Evolutionary conservation across 2,113 vertebrate species (phyloP).

Genomic region (Myocastor coypus): DNA sequence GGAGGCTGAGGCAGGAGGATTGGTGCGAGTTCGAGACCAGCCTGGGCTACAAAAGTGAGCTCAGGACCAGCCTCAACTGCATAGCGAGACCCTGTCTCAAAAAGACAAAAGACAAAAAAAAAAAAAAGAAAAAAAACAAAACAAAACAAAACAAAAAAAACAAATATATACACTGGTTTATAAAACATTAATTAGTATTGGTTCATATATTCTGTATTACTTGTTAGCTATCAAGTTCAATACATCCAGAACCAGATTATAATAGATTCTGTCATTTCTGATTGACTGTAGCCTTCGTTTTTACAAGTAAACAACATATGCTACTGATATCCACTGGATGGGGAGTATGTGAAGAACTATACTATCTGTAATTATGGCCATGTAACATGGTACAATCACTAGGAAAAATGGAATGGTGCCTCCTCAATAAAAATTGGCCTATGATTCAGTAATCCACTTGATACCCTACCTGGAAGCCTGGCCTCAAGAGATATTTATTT

Average conservation of each 20-base stretch:
- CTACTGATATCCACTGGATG: background rate
- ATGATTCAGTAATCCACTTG: background rate
- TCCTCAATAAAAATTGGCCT: conserved; percentile 3
- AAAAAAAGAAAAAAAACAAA: too few species aligned
- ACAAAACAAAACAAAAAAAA: too few species aligned
- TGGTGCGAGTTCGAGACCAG: too few species aligned
- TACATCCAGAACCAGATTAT: conserved; percentile 49
- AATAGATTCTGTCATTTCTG: conserved; percentile 48
- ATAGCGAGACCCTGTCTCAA: too few species aligned
- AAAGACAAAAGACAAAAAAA: too few species aligned
- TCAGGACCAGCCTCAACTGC: too few species aligned
- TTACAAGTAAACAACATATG: conserved; percentile 52
- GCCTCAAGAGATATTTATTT: background rate
- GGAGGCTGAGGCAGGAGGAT: too few species aligned
- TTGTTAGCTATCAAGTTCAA: conserved; percentile 10
- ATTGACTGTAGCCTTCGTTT: conserved; percentile 16
- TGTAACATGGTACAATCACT: background rate
- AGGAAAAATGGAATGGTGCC: background rate
- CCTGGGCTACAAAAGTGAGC: too few species aligned
- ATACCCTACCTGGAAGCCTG: background rate
- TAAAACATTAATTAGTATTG: background rate
- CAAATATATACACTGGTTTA: too few species aligned
- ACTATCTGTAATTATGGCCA: background rate
- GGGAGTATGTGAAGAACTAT: background rate
- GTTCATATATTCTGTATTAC: background rate